A percentile compares a stretch with the other conserved stretches of the same genome.
phyloP scores from a whole-genome alignment of 2,797 vertebrate genomes.

The Leucoraja ocellata region DNA sequence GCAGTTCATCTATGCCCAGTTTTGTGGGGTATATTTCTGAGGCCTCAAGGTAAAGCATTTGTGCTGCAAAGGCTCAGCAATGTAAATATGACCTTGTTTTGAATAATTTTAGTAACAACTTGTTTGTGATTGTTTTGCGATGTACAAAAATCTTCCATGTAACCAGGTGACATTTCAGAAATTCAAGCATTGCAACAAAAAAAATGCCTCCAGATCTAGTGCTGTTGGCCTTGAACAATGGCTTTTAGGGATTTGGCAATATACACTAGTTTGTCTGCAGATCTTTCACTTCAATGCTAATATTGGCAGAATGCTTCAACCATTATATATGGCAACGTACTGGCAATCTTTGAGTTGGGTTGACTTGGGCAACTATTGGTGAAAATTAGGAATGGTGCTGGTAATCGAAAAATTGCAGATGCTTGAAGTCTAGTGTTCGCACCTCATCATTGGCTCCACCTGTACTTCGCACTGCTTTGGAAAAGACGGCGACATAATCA shows the following conservation, averaged over 20 bases:
- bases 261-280: not conserved
- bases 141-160: not conserved
- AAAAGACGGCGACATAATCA: too few relatives aligned
- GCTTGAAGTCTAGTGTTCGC: not conserved
- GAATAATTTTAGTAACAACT: not conserved
- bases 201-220: not conserved
- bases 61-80: not conserved
- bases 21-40: not conserved
- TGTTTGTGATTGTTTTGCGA: not conserved
- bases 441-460: too few relatives aligned
- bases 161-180: not conserved
- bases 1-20: not conserved
- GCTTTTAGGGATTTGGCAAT: not conserved
- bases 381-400: not conserved
- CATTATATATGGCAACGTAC: not conserved
- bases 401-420: not conserved
- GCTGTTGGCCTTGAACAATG: not conserved
- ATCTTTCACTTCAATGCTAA: not conserved
- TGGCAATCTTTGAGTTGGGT: not conserved
- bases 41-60: not conserved
- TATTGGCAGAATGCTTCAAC: not conserved
- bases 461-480: too few relatives aligned
- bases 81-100: not conserved
- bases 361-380: not conserved
- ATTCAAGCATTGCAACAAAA: not conserved